Base-by-base conservation (phyloP, 2,888 invertebrate species). In the Hermodice carunculata region DNA sequence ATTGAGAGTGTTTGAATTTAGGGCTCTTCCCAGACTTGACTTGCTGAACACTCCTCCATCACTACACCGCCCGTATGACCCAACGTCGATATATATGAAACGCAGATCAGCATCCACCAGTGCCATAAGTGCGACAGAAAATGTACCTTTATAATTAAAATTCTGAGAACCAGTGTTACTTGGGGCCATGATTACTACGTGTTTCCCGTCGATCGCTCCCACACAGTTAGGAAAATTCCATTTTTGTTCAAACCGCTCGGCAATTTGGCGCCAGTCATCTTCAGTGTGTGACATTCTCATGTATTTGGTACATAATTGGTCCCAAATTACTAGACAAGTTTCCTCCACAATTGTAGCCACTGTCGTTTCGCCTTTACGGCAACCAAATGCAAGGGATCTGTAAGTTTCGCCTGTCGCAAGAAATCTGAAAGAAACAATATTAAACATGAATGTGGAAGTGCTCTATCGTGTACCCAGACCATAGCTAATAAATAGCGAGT, bases 181-280 rank as follows among this genome's bases (percentile, higher is more conserved):
- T 24, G 81, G 81, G 22, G 65, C 67, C 65, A 73, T 67, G 22
- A 81, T 71, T 24, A 56, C 53, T 17, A 81, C 68, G 54, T 83
- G 80, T 61, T 82, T 81, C 3, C 80, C 81, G 66, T 82, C 81
- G 5, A 78, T 59, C 19, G 75, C 64, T 1, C 79, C 80, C 64
- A 75, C 70, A 22, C 76, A 70, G 64, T 83, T 79, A 6, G 83
- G 82, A 78, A 84, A 79, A 51, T 80, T 75, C 78, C 78, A 75
- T 78, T 29, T 61, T 62, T 74, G 24, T 14, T 49, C 17, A 51
- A 72, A 76, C 0, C 54, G 65, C 11, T 57, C 40, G 19, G 63
- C 56, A 28, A 63, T 60, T 19, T 5, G 3, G 19, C 19, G 2
- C 66, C 65, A 66, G n/a, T 54, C 22, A 24, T 72, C 24, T 24